A percentile compares a stretch with the other conserved stretches of the same genome.
These are phyloP conservation scores for Orius insidiosus DNA, from an alignment of 1,140 invertebrate genomes.

Conservation along the genomic window DNA sequence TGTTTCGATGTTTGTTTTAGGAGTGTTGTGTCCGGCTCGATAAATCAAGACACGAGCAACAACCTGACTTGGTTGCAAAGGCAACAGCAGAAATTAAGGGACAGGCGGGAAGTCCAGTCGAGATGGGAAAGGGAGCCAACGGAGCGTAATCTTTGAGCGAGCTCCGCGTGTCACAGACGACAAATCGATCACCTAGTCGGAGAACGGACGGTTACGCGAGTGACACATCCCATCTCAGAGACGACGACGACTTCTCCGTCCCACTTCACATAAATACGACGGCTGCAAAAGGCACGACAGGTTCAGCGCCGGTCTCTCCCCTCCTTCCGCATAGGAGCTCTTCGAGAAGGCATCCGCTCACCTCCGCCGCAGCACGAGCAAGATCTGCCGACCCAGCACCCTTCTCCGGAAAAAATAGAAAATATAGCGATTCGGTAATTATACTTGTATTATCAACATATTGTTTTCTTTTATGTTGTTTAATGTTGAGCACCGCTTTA, in stretches of 20 bases:
- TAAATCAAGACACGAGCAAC: slow-evolving; percentile 23
- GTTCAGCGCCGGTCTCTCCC: slow-evolving; percentile 36
- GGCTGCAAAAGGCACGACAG: slow-evolving; percentile 25
- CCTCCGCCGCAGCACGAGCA: slow-evolving; percentile 7
- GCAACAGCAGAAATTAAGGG: slow-evolving; percentile 56
- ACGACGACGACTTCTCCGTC: slow-evolving; percentile 46
- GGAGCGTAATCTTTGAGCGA: slow-evolving; percentile 43
- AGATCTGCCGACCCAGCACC: slow-evolving; percentile 20
- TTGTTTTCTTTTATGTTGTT: background rate
- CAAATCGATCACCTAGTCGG: slow-evolving; percentile 29
- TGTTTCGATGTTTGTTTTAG: slow-evolving; percentile 12
- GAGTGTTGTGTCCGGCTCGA: slow-evolving; percentile 18
- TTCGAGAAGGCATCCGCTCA: slow-evolving; percentile 33
- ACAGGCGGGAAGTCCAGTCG: slow-evolving; percentile 43
- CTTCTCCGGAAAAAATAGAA: slow-evolving; percentile 28
- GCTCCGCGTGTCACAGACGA: slow-evolving; percentile 34
- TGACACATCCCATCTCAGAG: slow-evolving; percentile 56
- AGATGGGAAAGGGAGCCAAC: slow-evolving; percentile 47
- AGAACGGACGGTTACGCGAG: slow-evolving; percentile 44
- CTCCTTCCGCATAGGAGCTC: slow-evolving; percentile 38
- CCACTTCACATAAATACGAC: slow-evolving; percentile 45
- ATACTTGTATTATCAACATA: background rate
- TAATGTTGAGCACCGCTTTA: background rate
- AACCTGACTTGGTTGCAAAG: slow-evolving; percentile 56
- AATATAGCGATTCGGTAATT: slow-evolving; percentile 31